A percentile compares a stretch with the other conserved stretches of the same genome.
phyloP scores from a whole-genome alignment of 2,888 invertebrate genomes.

The Acanthacorydalis orientalis region DNA sequence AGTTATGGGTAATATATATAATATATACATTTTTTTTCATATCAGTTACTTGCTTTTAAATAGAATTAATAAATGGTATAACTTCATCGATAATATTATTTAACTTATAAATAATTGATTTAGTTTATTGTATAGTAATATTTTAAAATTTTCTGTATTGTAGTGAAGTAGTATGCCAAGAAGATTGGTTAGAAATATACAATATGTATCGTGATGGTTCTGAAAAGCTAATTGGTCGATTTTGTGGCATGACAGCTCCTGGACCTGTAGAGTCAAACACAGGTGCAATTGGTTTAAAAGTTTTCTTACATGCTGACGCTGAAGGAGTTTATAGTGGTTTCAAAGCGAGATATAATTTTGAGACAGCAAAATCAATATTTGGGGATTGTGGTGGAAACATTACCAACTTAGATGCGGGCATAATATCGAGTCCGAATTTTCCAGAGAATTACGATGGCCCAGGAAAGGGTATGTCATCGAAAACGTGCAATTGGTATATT shows the following conservation, averaged over 20 bases:
- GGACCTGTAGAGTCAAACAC: conserved; percentile 89
- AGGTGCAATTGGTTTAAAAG: conserved; percentile 73
- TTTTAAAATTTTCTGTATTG: conserved; percentile 8
- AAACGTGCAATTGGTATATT: conserved; percentile 95
- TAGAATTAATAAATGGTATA: no score
- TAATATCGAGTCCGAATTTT: conserved; percentile 77
- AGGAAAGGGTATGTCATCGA: conserved; percentile 58
- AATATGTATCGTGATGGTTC: conserved; percentile 71
- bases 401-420: conserved; percentile 65
- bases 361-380: conserved; percentile 70
- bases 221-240: conserved; percentile 68
- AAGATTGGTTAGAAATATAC: conserved; percentile 90
- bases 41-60: no score
- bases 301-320: conserved; percentile 75
- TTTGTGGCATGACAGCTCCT: conserved; percentile 74
- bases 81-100: no score
- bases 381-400: conserved; percentile 89
- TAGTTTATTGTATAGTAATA: not conserved
- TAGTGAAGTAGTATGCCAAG: conserved; percentile 63
- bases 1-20: conserved; percentile 45
- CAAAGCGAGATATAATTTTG: conserved; percentile 88
- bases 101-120: no score
- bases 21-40: no score
- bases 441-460: conserved; percentile 82
- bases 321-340: conserved; percentile 80